These are phyloP conservation scores for Tangara arthus DNA, from an alignment of 2,797 vertebrate genomes.

Conservation along the genomic window DNA sequence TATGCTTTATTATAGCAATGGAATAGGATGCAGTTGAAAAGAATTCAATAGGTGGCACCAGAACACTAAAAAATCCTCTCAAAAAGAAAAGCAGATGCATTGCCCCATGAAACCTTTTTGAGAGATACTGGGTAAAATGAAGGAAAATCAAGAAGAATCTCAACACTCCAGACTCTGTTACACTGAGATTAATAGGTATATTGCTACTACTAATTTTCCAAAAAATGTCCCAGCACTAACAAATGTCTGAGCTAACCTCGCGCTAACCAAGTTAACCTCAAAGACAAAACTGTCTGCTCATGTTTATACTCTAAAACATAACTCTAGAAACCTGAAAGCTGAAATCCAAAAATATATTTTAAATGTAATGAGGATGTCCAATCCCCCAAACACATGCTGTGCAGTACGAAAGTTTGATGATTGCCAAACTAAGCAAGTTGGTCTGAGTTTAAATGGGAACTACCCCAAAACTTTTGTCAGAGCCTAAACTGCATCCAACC, in stretches of 20 bases:
- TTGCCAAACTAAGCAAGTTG: not conserved
- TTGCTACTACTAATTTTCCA: not conserved
- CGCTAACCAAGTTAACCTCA: constrained; percentile 19
- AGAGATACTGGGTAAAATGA: not conserved
- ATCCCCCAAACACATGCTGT: not conserved
- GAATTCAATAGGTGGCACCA: constrained; percentile 75
- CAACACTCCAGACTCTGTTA: not conserved
- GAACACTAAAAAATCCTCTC: constrained; percentile 45
- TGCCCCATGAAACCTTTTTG: not conserved
- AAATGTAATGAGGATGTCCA: not conserved
- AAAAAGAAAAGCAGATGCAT: not conserved
- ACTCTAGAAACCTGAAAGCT: not conserved
- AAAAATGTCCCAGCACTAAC: not conserved
- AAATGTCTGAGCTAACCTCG: not conserved
- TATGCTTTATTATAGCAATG: not conserved
- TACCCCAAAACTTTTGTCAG: not conserved
- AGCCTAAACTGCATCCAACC: not conserved
- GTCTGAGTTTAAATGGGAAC: not conserved
- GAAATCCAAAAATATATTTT: constrained; percentile 27
- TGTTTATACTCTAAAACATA: not conserved
- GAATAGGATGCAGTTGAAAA: not conserved
- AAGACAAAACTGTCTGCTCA: constrained; percentile 3
- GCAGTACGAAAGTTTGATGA: not conserved
- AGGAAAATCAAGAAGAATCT: constrained; percentile 10
- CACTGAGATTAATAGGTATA: not conserved